A percentile compares a stretch with the other conserved stretches of the same genome.
These are phyloP conservation scores for Malthinus flaveolus DNA, from an alignment of 2,888 invertebrate genomes.

Conservation along the genomic window DNA sequence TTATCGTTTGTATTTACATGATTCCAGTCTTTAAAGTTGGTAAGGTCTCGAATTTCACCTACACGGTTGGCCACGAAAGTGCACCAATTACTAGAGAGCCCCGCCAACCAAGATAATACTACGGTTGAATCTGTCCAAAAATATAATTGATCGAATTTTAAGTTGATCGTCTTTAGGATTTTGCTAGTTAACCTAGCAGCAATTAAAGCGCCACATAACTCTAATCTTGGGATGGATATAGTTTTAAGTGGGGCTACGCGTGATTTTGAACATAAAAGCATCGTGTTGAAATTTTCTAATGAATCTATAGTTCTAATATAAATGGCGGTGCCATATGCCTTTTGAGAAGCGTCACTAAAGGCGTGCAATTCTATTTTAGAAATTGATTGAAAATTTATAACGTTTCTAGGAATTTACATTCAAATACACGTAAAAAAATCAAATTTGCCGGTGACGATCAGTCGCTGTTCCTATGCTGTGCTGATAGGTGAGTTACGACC, in stretches of 20 bases:
- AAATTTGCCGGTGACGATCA: too few species aligned
- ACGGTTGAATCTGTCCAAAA: constrained; percentile 42
- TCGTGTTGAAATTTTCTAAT: background rate
- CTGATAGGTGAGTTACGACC: too few species aligned
- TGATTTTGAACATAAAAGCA: constrained; percentile 32
- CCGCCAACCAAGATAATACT: constrained; percentile 26
- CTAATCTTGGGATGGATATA: constrained; percentile 38
- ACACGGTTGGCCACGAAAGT: background rate
- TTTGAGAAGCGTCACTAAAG: constrained; percentile 35
- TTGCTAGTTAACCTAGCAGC: constrained; percentile 28
- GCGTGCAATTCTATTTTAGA: constrained; percentile 30
- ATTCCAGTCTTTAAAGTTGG: constrained; percentile 26
- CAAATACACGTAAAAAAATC: too few species aligned
- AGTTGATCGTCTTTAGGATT: constrained; percentile 12
- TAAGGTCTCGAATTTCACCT: background rate
- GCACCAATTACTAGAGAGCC: background rate
- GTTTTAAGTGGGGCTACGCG: constrained; percentile 35
- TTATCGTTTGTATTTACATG: constrained; percentile 37
- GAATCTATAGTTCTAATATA: constrained; percentile 17
- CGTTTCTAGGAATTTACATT: background rate
- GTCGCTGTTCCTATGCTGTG: too few species aligned
- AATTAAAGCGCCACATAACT: constrained; percentile 40
- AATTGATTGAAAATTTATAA: constrained; percentile 1
- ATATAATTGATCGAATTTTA: constrained; percentile 9
- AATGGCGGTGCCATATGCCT: too few species aligned